Evolutionary conservation across 2,113 vertebrate genomes (phyloP).

Genomic region (Tachuris rubrigastra): DNA sequence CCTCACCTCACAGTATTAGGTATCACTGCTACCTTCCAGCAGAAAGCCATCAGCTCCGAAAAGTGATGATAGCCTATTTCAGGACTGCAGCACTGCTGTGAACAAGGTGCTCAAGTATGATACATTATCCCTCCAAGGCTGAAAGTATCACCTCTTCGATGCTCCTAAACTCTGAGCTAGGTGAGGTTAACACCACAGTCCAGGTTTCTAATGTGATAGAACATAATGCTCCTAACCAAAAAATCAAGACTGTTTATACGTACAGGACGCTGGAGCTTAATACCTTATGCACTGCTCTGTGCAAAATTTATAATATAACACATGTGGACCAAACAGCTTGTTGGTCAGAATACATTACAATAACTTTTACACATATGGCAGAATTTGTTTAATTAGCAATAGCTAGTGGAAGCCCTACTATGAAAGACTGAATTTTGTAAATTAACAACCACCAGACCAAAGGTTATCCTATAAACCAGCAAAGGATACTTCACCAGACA

Average conservation of each 20-base stretch:
- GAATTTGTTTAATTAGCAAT: neutral
- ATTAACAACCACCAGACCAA: neutral
- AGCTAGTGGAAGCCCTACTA: neutral
- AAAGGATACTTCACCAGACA: neutral
- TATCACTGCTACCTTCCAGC: constrained; percentile 17
- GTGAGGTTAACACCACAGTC: constrained; percentile 47
- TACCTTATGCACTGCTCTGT: neutral
- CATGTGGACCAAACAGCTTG: neutral
- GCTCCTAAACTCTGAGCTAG: constrained; percentile 29
- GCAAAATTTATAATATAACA: neutral
- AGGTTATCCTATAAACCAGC: neutral
- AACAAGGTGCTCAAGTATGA: constrained; percentile 66
- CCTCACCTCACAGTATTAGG: neutral
- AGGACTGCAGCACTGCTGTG: constrained; percentile 44
- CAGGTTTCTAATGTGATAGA: neutral
- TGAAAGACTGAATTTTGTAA: neutral
- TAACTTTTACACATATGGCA: neutral
- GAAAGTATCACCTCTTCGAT: constrained; percentile 30
- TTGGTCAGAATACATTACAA: neutral
- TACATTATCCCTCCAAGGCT: constrained; percentile 58
- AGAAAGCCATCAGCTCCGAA: constrained; percentile 33
- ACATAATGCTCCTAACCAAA: neutral
- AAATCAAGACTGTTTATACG: neutral
- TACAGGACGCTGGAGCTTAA: neutral
- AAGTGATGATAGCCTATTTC: constrained; percentile 59